These are phyloP conservation scores for Aelia acuminata DNA, from an alignment of 2,888 invertebrate species.

Conservation along the genomic window DNA sequence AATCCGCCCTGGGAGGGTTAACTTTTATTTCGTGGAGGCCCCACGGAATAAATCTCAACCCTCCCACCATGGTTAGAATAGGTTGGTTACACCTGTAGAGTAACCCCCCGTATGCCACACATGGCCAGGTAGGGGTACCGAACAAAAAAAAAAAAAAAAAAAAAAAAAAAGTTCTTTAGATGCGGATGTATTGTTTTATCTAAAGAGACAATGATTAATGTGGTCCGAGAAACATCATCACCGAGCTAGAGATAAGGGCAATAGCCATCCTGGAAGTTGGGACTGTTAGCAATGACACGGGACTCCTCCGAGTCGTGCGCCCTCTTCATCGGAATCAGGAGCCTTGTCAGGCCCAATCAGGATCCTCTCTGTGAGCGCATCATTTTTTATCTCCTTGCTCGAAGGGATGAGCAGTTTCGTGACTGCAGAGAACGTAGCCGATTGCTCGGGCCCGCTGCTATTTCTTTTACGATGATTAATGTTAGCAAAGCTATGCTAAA, in stretches of 20 bases:
- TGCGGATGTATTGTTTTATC: not conserved
- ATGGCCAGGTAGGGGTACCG: too few species aligned
- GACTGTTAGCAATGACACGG: not conserved
- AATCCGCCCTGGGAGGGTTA: too few species aligned
- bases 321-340: conserved; percentile 8
- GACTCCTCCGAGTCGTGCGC: not conserved
- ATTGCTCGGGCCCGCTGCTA: not conserved
- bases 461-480: not conserved
- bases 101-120: too few species aligned
- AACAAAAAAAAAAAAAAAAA: too few species aligned
- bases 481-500: not conserved
- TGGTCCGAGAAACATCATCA: not conserved
- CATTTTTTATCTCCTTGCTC: conserved; percentile 16
- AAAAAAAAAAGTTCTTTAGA: not conserved
- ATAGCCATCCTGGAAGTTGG: not conserved
- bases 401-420: conserved; percentile 7
- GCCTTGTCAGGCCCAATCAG: conserved; percentile 30
- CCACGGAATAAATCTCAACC: too few species aligned
- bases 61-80: too few species aligned
- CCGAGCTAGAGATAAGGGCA: not conserved
- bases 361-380: not conserved
- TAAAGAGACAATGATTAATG: conserved; percentile 23
- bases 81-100: too few species aligned
- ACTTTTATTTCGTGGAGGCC: too few species aligned
- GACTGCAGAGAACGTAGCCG: not conserved